Conservation (phyloP, 92 coral and sea anemone genomes). For the Phenganax subtilis region DNA sequence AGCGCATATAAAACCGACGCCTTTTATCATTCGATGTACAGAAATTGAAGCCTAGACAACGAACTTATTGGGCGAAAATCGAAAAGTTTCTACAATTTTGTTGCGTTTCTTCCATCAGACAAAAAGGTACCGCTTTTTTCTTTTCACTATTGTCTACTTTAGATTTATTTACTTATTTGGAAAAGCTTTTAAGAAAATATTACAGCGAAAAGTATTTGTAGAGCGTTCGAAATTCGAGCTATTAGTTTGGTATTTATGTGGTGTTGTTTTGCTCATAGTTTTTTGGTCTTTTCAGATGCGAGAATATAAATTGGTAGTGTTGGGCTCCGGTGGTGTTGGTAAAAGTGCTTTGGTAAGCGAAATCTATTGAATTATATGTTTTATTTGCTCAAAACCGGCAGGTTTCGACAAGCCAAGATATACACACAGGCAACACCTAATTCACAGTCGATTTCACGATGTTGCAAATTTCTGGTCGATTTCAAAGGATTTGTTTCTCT, state of each 20-base stretch:
- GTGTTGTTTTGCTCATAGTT: constrained; percentile 10
- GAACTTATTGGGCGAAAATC: neutral
- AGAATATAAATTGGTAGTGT: constrained; percentile 96
- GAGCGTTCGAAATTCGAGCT: constrained; percentile 11
- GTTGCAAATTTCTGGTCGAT: constrained; percentile 28
- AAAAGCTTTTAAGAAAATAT: neutral
- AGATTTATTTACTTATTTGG: neutral
- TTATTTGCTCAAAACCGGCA: constrained; percentile 20
- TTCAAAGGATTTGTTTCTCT: constrained; percentile 17
- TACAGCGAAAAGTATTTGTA: neutral
- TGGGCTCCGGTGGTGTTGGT: constrained; percentile 99
- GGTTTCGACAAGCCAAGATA: neutral
- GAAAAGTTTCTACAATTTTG: neutral
- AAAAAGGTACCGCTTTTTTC: constrained; percentile 4
- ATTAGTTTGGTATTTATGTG: neutral
- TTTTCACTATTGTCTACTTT: neutral
- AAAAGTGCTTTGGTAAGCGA: constrained; percentile 94
- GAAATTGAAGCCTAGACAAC: constrained; percentile 17
- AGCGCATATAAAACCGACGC: constrained; percentile 63
- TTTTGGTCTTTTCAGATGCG: constrained; percentile 59
- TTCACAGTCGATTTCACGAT: constrained; percentile 41
- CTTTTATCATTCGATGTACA: constrained; percentile 8
- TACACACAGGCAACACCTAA: neutral
- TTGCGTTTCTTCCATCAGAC: neutral
- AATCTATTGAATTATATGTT: neutral